Evolutionary conservation across 1,140 invertebrate species (phyloP).

Genomic region (Meteorus sp.): DNA sequence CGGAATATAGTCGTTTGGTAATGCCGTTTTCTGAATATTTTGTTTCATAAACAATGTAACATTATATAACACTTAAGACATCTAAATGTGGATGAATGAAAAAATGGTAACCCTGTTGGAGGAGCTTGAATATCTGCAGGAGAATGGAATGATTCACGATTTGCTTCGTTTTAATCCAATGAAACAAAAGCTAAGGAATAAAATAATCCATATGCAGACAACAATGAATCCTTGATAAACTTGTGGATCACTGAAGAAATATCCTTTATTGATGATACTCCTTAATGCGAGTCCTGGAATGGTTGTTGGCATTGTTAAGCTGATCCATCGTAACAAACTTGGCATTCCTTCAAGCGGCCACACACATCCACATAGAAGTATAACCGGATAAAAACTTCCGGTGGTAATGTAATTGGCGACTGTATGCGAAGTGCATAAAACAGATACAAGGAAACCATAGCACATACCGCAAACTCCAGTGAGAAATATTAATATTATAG

Average conservation of each 20-base stretch:
- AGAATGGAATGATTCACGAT: constrained; percentile 16
- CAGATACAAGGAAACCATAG: constrained; percentile 79
- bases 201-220: constrained; percentile 61
- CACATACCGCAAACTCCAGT: constrained; percentile 71
- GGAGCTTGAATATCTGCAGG: neutral
- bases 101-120: neutral
- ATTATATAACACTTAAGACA: no score
- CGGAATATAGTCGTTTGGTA: no score
- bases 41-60: no score
- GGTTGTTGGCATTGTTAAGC: constrained; percentile 68
- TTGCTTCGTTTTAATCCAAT: constrained; percentile 47
- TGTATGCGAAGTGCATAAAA: constrained; percentile 74
- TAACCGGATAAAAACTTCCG: constrained; percentile 85
- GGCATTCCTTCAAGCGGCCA: constrained; percentile 88
- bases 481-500: constrained; percentile 62
- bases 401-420: constrained; percentile 82
- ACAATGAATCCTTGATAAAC: constrained; percentile 67
- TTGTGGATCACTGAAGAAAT: constrained; percentile 57
- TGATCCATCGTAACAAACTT: constrained; percentile 59
- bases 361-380: constrained; percentile 81
- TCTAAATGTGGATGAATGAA: no score
- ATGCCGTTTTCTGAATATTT: no score
- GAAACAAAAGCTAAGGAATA: constrained; percentile 53
- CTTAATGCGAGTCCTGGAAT: constrained; percentile 67
- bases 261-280: constrained; percentile 67